Evolutionary conservation across 2,888 invertebrate species (phyloP).

Genomic region (Andrena chrysosceles): DNA sequence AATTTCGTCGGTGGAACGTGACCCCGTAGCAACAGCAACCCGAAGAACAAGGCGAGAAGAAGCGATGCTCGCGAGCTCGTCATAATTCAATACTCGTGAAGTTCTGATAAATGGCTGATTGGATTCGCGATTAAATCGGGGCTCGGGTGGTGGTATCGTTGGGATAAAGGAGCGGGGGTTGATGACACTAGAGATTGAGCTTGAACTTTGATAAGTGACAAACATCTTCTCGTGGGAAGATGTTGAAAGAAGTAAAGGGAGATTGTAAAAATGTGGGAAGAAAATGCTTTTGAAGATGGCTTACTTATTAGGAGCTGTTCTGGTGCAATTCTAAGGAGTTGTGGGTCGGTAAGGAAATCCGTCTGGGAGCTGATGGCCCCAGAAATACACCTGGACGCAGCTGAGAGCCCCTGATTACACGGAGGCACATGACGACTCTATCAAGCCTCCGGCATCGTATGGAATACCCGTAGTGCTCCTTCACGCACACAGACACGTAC

Average conservation of each 20-base stretch:
- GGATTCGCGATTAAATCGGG: constrained; percentile 1
- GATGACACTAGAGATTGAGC: not conserved
- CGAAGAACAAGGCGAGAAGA: constrained; percentile 9
- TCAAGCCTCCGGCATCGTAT: constrained; percentile 70
- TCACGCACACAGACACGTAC: constrained; percentile 22
- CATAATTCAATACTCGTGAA: constrained; percentile 31
- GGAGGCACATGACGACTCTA: constrained; percentile 78
- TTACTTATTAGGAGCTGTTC: no score
- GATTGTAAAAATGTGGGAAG: no score
- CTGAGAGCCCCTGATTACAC: constrained; percentile 77
- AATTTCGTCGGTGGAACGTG: constrained; percentile 72
- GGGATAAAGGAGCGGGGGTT: not conserved
- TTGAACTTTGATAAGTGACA: no score
- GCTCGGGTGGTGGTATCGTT: not conserved
- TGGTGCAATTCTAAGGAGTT: no score
- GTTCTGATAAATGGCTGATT: not conserved
- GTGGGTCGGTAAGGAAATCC: not conserved
- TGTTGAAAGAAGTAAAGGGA: no score
- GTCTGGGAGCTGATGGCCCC: constrained; percentile 3
- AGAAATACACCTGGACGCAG: constrained; percentile 30
- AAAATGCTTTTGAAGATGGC: no score
- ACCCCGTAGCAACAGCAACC: constrained; percentile 34
- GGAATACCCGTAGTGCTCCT: constrained; percentile 56
- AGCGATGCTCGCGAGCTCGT: constrained; percentile 14
- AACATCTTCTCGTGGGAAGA: no score